A percentile compares a stretch with the other conserved stretches of the same genome.
These are phyloP conservation scores for Anthopleura sola DNA, from an alignment of 64 coral and sea anemone species.

Conservation along the genomic window DNA sequence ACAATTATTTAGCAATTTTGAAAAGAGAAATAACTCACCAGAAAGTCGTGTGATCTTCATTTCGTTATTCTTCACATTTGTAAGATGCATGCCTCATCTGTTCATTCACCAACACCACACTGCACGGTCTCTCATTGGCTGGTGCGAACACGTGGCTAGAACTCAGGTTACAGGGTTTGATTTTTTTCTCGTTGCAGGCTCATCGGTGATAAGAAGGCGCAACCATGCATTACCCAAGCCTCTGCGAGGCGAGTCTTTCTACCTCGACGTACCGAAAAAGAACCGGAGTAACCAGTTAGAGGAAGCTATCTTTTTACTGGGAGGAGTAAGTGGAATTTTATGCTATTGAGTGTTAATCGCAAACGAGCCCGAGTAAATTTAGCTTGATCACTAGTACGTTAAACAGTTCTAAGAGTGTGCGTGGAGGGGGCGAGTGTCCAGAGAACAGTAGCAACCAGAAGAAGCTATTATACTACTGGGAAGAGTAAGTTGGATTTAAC, in stretches of 20 bases:
- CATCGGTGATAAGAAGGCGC: not conserved
- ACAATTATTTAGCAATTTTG: no score
- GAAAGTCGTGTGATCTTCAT: no score
- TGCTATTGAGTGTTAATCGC: not conserved
- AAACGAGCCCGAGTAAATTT: not conserved
- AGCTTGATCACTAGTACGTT: not conserved
- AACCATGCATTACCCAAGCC: not conserved
- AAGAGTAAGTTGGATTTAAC: no score
- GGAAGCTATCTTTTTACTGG: not conserved
- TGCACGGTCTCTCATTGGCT: no score
- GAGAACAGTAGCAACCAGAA: not conserved
- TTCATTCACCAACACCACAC: no score
- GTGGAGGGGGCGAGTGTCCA: not conserved
- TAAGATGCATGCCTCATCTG: no score
- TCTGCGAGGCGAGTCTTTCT: slow-evolving; percentile 1
- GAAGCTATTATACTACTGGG: no score
- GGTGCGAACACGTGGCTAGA: no score
- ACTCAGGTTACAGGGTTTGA: no score
- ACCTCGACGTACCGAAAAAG: slow-evolving; percentile 10
- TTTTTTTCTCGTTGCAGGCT: not conserved
- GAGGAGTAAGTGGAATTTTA: not conserved
- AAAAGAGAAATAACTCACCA: no score
- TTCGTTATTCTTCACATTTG: no score
- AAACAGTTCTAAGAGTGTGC: not conserved
- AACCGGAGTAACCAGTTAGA: not conserved